These are phyloP conservation scores for Protaetia brevitarsis DNA, from an alignment of 1,140 invertebrate species.

Conservation along the genomic window DNA sequence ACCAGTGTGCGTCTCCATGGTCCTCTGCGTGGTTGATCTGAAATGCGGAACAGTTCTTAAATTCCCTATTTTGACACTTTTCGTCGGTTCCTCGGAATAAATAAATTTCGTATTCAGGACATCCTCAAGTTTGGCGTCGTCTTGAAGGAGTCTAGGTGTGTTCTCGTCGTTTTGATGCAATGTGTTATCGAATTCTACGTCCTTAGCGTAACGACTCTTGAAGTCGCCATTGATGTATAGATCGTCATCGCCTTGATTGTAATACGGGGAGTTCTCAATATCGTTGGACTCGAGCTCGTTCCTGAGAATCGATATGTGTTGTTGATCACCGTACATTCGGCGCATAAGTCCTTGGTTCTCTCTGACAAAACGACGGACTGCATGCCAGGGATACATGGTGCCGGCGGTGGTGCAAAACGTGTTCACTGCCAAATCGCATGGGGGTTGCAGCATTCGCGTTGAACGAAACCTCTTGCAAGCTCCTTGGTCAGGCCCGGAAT, in stretches of 20 bases:
- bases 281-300: slow-evolving; percentile 63
- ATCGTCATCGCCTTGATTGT: slow-evolving; percentile 21
- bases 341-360: slow-evolving; percentile 90
- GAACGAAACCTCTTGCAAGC: slow-evolving; percentile 58
- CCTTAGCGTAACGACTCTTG: slow-evolving; percentile 27
- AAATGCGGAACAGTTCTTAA: slow-evolving; percentile 53
- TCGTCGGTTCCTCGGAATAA: slow-evolving; percentile 52
- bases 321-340: slow-evolving; percentile 87
- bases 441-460: slow-evolving; percentile 56
- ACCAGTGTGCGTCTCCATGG: slow-evolving; percentile 44
- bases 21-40: slow-evolving; percentile 44
- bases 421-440: slow-evolving; percentile 71
- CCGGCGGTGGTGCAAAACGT: slow-evolving; percentile 79
- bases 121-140: slow-evolving; percentile 49
- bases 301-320: slow-evolving; percentile 76
- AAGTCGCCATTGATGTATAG: slow-evolving; percentile 27
- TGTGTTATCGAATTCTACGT: slow-evolving; percentile 19
- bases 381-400: slow-evolving; percentile 80
- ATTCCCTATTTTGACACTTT: slow-evolving; percentile 52
- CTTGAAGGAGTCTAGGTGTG: not conserved
- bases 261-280: slow-evolving; percentile 8
- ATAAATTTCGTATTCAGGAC: slow-evolving; percentile 56
- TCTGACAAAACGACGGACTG: slow-evolving; percentile 80
- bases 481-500: slow-evolving; percentile 48
- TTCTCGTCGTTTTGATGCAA: not conserved